Percentiles rank a stretch among this genome's conserved stretches.
Evolutionary conservation across 2,113 vertebrate genomes (phyloP).

Genomic region (Tyrannus savana): DNA sequence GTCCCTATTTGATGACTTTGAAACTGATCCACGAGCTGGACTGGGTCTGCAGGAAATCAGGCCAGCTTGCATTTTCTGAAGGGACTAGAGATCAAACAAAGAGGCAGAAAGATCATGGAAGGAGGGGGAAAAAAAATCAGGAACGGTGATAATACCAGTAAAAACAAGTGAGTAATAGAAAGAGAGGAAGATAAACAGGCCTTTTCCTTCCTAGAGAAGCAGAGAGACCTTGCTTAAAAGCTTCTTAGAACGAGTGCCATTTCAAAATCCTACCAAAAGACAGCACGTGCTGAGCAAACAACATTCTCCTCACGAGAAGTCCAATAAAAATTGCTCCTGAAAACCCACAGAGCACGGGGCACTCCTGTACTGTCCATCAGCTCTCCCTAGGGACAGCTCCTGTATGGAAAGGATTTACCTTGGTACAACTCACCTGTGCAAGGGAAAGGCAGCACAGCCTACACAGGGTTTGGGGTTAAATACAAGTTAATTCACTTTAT

Average conservation of each 20-base stretch:
- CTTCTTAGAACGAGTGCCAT: neutral
- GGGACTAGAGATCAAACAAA: neutral
- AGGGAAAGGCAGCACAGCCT: neutral
- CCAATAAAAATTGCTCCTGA: neutral
- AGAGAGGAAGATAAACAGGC: neutral
- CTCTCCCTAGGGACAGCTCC: neutral
- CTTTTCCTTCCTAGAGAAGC: neutral
- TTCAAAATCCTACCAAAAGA: neutral
- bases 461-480: neutral
- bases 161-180: neutral
- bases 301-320: neutral
- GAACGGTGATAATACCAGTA: neutral
- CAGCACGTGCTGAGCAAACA: neutral
- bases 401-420: neutral
- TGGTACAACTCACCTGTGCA: neutral
- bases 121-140: neutral
- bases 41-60: neutral
- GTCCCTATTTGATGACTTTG: neutral
- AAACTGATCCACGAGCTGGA: neutral
- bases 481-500: neutral
- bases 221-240: neutral
- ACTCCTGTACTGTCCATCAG: neutral
- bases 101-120: neutral
- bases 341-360: accelerated
- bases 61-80: neutral